Evolutionary conservation across 2,113 vertebrate species (phyloP), one percentile per base, ranked within the genome.

Genomic region (Hypanus sabinus): DNA sequence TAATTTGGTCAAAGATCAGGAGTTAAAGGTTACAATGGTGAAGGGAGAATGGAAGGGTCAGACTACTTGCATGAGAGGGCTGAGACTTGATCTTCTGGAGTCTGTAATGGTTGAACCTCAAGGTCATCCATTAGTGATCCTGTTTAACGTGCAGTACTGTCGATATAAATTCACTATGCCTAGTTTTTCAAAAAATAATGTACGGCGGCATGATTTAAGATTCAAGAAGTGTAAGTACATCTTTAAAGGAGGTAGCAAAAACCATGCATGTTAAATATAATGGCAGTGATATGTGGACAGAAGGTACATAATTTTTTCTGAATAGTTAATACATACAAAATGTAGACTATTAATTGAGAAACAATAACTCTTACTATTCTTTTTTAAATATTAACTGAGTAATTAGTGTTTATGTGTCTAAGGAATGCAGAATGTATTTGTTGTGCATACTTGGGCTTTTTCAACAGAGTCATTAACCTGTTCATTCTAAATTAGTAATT

Each of bases 71-170:
- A 96, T 96, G 96, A 97, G 96, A 96, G 96, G 96, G 95, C 95
- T 98, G 98, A 98, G 98, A 99, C 98, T 97, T 98, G 98, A 99
- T 99, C 98, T 99, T 97, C 97, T 96, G n/a, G 94, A 97, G 98
- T 97, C 97, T 99, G 98, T 97, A 97, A 97, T 0, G 96, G 97
- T 97, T 96, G 95, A 98, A 98, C 96, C 98, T 97, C 98, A 99
- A 98, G 98, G 99, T 99, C 98, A 99, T 98, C 98, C 98, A 99
- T 99, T 99, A 99, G 98, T 98, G 98, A 98, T 99, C 98, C 95
- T 96, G 96, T 96, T 96, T 96, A 97, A 97, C 96, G 95, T 96
- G 96, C 97, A 95, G 95, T 94, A 96, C 97, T 97, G 97, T 97
- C 97, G 93, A 97, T 98, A 98, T 99, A 98, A 98, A 99, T 99